Evolutionary conservation across 23 tunicate species (phyloP).

Genomic region (Ciona savignyi): DNA sequence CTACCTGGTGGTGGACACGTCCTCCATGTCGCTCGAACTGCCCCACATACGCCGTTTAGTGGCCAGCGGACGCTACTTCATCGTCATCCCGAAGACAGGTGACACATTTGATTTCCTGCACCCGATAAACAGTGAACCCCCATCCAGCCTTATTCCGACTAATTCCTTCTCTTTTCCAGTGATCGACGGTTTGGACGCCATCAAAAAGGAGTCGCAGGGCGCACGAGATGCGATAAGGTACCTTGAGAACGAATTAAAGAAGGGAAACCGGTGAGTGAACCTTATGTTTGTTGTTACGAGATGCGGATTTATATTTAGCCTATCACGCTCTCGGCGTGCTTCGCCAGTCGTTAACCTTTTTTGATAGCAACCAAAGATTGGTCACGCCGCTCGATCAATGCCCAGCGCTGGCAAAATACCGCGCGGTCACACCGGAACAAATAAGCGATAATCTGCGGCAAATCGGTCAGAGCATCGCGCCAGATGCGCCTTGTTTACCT

Average conservation of each 20-base stretch:
- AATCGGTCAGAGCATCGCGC: background rate
- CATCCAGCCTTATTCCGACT: too few species aligned
- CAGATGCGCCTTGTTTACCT: background rate
- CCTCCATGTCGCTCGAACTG: slow-evolving; percentile 57
- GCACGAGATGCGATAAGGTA: slow-evolving; percentile 84
- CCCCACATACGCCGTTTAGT: slow-evolving; percentile 41
- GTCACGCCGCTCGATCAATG: background rate
- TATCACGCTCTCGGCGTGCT: background rate
- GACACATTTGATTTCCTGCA: too few species aligned
- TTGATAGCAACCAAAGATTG: background rate
- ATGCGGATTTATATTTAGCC: background rate
- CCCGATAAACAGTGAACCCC: too few species aligned
- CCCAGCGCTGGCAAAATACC: background rate
- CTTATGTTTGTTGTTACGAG: background rate
- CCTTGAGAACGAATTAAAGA: slow-evolving; percentile 63
- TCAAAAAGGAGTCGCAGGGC: slow-evolving; percentile 72
- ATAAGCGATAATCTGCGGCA: background rate
- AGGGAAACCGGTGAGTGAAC: slow-evolving; percentile 51
- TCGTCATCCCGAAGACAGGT: slow-evolving; percentile 72
- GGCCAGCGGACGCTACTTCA: slow-evolving; percentile 56
- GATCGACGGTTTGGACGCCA: slow-evolving; percentile 62
- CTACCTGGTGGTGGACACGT: slow-evolving; percentile 60
- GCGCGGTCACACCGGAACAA: slow-evolving; percentile 1
- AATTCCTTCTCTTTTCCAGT: too few species aligned
- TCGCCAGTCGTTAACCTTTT: background rate